phyloP scores from a whole-genome alignment of 2,888 invertebrate species.

The Paralinhomoeus sp. region DNA sequence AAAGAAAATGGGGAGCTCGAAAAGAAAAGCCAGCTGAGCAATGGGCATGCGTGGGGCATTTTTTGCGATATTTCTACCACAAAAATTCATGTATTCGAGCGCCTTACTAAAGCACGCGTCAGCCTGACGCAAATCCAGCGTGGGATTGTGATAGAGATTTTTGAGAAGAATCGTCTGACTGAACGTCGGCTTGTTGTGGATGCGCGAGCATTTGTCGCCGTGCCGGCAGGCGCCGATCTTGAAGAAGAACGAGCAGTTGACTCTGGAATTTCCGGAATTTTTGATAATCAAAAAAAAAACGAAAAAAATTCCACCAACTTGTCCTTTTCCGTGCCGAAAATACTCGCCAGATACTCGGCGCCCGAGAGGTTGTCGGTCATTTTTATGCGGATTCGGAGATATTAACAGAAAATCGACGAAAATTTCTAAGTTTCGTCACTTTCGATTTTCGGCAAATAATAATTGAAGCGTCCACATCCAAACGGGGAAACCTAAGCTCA shows the following conservation, averaged over 20 bases:
- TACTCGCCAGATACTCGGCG: slow-evolving; percentile 87
- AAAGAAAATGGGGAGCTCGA: no score
- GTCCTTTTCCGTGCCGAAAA: slow-evolving; percentile 93
- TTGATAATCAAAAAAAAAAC: slow-evolving; percentile 5
- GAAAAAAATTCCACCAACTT: slow-evolving; percentile 44
- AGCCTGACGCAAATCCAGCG: slow-evolving; percentile 88
- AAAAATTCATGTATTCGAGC: no score
- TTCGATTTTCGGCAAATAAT: no score
- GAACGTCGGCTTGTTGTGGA: slow-evolving; percentile 97
- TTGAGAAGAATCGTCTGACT: slow-evolving; percentile 88
- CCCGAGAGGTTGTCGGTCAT: no score
- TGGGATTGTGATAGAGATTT: slow-evolving; percentile 93
- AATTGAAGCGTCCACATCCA: no score
- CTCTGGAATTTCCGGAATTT: no score
- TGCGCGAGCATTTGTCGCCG: slow-evolving; percentile 93
- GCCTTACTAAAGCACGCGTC: slow-evolving; percentile 73
- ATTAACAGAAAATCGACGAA: no score
- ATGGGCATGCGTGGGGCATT: not conserved
- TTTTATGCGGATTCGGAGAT: no score
- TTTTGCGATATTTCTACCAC: not conserved
- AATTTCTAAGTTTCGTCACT: no score
- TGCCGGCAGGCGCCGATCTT: slow-evolving; percentile 99
- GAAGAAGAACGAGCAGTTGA: slow-evolving; percentile 98
- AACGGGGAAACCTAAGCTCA: no score
- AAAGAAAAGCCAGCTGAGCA: slow-evolving; percentile 4